Base-by-base conservation (phyloP, 2,113 vertebrate genomes). In the Acrocephalus arundinaceus region DNA sequence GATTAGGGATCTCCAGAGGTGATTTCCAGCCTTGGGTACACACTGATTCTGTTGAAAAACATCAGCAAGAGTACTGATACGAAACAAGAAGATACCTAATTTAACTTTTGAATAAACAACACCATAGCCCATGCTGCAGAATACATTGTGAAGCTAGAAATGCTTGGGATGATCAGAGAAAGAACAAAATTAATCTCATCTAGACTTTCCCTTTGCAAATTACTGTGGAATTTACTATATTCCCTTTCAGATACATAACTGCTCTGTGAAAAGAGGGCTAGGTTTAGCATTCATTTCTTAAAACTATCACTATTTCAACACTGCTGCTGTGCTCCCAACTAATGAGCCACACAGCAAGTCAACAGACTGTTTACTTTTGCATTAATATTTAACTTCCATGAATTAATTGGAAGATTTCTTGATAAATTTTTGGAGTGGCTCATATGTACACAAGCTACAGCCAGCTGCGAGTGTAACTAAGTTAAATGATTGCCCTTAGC, bases 341-440 rank as follows among this genome's bases (percentile, higher is more conserved):
- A 87, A 81, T 3, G 21, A 90, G 51, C 74, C 70, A 82, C 85
- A 91, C 55, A 91, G 72, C 80, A 90, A 96, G 93, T 95, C 91
- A 90, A 96, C 85, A 87, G 54, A 87, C 54, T 92, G 82, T 93
- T 96, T 93, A 86, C 70, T 90, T 86, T 88, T 92, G 59, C 94
- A 88, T 94, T 97, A 97, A 97, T 97, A 68, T 93, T 97, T 96
- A 97, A 95, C 87, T 83, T 93, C 39, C 51, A 58, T 85, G 83
- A 93, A 95, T 90, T 96, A 92, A 94, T 90, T 59, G 52, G 89
- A 87, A 89, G 79, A 97, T 94, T 73, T 96, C 70, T 92, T 83
- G 89, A 97, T 94, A 95, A 93, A 90, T 93, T 78, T 96, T 80
- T 93, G 83, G 83, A 95, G 87, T 95, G 70, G 67, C 17, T 90